Evolutionary conservation across 2,888 invertebrate species (phyloP).

Genomic region (Ophonus ardosiacus): DNA sequence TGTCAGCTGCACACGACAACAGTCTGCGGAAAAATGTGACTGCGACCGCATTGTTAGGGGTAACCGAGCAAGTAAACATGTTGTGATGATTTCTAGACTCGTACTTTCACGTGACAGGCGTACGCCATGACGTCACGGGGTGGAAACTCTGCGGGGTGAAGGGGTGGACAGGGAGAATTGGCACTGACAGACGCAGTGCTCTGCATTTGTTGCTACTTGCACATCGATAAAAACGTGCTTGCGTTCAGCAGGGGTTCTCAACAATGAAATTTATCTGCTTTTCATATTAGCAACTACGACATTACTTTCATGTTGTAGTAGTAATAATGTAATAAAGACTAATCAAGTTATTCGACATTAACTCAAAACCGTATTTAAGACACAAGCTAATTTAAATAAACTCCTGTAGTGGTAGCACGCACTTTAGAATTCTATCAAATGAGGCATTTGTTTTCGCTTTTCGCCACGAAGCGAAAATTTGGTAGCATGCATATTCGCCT

Average conservation of each 20-base stretch:
- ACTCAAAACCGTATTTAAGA: too few relatives aligned
- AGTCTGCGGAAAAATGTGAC: conserved; percentile 63
- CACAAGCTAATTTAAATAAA: too few relatives aligned
- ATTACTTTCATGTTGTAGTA: too few relatives aligned
- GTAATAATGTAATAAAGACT: too few relatives aligned
- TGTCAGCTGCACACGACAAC: conserved; percentile 71
- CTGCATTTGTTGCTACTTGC: conserved; percentile 41
- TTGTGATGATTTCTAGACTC: conserved; percentile 63
- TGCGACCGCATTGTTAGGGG: conserved; percentile 61
- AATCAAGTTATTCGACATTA: too few relatives aligned
- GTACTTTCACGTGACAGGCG: conserved; percentile 45
- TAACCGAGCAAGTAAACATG: conserved; percentile 64
- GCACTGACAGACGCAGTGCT: conserved; percentile 24
- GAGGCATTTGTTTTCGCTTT: too few relatives aligned
- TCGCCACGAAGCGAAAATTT: too few relatives aligned
- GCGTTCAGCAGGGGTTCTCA: background rate
- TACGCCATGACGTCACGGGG: conserved; percentile 23
- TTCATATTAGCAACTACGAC: too few relatives aligned
- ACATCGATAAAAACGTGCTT: conserved; percentile 22
- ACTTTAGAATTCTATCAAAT: too few relatives aligned
- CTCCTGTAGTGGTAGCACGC: too few relatives aligned
- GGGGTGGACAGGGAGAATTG: background rate
- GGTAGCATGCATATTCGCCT: too few relatives aligned
- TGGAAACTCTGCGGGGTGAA: background rate
- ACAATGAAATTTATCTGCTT: background rate